Evolutionary conservation across 1,140 invertebrate species (phyloP), one percentile per base, ranked within the genome.

Genomic region (Chrysomallon squamiferum): DNA sequence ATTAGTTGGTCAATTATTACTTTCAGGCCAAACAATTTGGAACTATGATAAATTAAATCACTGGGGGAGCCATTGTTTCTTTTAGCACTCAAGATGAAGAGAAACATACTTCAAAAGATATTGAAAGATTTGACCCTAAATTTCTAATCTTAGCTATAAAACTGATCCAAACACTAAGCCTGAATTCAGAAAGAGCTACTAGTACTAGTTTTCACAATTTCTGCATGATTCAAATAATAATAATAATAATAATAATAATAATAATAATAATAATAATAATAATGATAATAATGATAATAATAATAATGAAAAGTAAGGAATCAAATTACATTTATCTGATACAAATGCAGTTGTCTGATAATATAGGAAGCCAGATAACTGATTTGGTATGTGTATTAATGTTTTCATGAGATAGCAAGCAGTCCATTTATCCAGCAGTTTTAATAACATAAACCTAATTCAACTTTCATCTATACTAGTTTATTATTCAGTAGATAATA

Each of bases 231-330:
- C 11, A 13, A 1, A 43, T 43, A 43, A 43, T 43, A 43, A 43
- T 43, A 43, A 43, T 43, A 43, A 43, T 43, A 43, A 43, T 43
- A 43, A 1, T 43, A 1, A 43, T 11, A 43, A 43, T 9, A 43
- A 43, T 9, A 43, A 43, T 9, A 43, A 43, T 43, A 43, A 43
- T 43, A 43, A 43, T 43, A n/a, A 0, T 11, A 64, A 60, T 76
- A 71, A 25, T 66, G 64, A 65, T 67, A 64, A 61, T 71, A 66
- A 61, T 56, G 38, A 30, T 35, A 25, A 52, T 63, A 47, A 41
- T 32, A 7, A 22, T 33, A 33, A 22, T 66, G 50, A 73, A 35
- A 65, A 49, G 32, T 73, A 66, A 54, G 64, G 61, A 45, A 33
- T 54, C 65, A 71, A 71, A 33, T 54, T 65, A 70, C 59, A 71